Base-by-base conservation (phyloP, 2,888 invertebrate genomes). In the Thalpophila matura region DNA sequence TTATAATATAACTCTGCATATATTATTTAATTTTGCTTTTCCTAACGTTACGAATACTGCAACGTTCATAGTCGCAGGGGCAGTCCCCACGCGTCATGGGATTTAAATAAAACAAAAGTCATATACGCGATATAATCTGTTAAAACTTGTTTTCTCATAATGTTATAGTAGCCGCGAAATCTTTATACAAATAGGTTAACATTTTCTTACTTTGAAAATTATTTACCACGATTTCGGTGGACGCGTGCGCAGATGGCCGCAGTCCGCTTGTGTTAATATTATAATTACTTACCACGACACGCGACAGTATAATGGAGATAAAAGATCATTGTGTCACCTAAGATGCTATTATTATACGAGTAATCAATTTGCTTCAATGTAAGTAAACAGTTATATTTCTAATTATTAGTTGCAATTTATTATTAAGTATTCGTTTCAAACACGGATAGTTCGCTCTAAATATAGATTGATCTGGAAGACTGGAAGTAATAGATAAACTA, bases 321-420 rank as follows among this genome's bases (percentile, higher is more conserved):
- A 68, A 68, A 68, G 56, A 69, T 69, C 62, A 42, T 62, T 68
- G 68, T 69, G 69, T 69, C 70, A 56, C 47, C 26, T 51, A 62
- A 62, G 69, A 68, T 49, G 69, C 62, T 68, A 68, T 69, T 69
- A 69, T 38, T 62, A 62, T 29, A 69, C 51, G 33, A 51, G 46
- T 33, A 69, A 68, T 67, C 37, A 67, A 67, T 54, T 38, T 47
- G 27, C 51, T 61, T 40, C 37, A 50, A 45, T 62, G 38, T 53
- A 62, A 33, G 50, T 55, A 51, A 68, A 55, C 40, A 51, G 31
- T 67, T 49, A 31, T 50, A 50, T 22, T 46, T 50, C 6, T 50
- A 68, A 66, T 43, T 14, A 66, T 10, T 37, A 22, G 14, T 24
- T 12, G 29, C 9, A 4, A 57, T 37, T 31, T 47, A 31, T 35